These are phyloP conservation scores for Synodontis membranacea DNA, from an alignment of 2,113 vertebrate species.

Conservation along the genomic window DNA sequence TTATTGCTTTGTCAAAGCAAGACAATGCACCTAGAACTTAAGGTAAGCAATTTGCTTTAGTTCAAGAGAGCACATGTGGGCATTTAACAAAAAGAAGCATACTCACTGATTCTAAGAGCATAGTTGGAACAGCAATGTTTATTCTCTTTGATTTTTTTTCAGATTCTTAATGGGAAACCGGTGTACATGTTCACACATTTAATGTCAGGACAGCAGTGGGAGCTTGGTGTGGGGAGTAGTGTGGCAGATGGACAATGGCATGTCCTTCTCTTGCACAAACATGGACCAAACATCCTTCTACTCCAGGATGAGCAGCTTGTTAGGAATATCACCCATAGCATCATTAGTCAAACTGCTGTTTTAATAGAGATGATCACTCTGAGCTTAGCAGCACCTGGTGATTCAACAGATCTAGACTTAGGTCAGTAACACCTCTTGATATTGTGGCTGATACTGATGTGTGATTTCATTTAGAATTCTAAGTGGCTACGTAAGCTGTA, in stretches of 20 bases:
- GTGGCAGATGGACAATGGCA: constrained; percentile 72
- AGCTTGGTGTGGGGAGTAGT: constrained; percentile 52
- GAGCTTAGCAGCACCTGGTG: constrained; percentile 50
- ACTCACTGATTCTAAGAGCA: not conserved
- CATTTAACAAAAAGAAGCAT: not conserved
- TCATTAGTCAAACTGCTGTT: constrained; percentile 55
- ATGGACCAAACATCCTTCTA: constrained; percentile 52
- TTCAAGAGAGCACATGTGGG: not conserved
- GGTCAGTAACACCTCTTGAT: constrained; percentile 53
- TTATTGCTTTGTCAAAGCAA: constrained; percentile 61
- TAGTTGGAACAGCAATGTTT: not conserved
- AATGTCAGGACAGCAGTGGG: constrained; percentile 53
- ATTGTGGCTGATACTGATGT: not conserved
- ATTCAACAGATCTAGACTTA: constrained; percentile 46
- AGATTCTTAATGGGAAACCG: constrained; percentile 67
- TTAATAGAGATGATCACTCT: constrained; percentile 63
- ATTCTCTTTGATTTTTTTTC: not conserved
- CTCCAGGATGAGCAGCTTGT: constrained; percentile 59
- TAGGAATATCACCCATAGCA: constrained; percentile 58
- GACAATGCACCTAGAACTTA: constrained; percentile 52
- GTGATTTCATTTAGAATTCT: not conserved
- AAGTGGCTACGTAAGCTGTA: not conserved
- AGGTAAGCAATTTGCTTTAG: constrained; percentile 52
- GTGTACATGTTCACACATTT: constrained; percentile 56
- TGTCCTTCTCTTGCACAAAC: constrained; percentile 58